Base-by-base conservation (phyloP, 2,888 invertebrate species). In the Merodon equestris region DNA sequence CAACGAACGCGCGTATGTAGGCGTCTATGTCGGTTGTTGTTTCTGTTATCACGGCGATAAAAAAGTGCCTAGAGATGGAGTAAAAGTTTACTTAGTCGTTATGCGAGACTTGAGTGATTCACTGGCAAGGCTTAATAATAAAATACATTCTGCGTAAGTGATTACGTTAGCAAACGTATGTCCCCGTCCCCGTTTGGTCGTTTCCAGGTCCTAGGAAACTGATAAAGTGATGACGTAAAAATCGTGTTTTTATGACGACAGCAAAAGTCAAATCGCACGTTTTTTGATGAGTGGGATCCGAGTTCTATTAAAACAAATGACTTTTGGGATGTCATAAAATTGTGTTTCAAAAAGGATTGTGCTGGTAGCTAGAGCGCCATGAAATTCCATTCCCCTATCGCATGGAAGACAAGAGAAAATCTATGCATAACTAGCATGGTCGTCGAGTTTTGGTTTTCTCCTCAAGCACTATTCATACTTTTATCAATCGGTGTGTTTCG, bases 11-110 rank as follows among this genome's bases (percentile, higher is more conserved):
- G 2, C 27, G 27, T 27, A 51, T 51, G 51, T 63, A 42, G 61
- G 51, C 53, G 63, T n/a, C 63, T 53, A 51, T 53, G 44, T 63
- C 53, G 53, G 44, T 53, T 53, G 45, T 53, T 53, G 27, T 27
- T 50, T 19, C 18, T n/a, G 34, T 14, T 51, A 15, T 18, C 13
- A 34, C 9, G 34, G 34, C 13, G 50, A 51, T 51, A 51, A 50
- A 50, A n/a, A 50, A 50, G n/a, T 40, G 40, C 42, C 56, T 56
- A 42, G 14, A 56, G 44, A 56, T 27, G 27, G 27, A 40, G 54
- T 38, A 40, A 18, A 9, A 18, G 38, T 54, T 38, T 36, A 53
- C 15, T 38, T 18, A 12, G 36, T 40, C 18, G 38, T 38, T 38
- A 18, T 40, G 40, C 18, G 40, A 17, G 40, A 10, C 17, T 42